These are phyloP conservation scores for Leptinotarsa tumamoca DNA, from an alignment of 2,888 invertebrate genomes.

Conservation along the genomic window DNA sequence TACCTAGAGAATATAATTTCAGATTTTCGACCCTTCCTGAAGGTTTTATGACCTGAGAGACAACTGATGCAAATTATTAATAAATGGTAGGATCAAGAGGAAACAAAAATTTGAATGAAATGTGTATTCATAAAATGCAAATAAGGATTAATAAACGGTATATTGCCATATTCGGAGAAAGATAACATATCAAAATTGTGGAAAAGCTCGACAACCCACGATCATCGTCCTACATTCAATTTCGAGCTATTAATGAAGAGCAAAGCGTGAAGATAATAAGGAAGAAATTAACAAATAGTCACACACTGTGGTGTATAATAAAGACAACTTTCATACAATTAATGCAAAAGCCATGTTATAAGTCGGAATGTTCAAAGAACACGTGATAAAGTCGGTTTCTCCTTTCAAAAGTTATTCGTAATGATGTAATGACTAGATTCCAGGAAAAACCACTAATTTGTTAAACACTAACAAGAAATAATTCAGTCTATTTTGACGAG, in stretches of 20 bases:
- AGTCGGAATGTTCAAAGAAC: slow-evolving; percentile 49
- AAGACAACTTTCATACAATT: slow-evolving; percentile 49
- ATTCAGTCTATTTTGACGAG: not conserved
- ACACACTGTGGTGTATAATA: slow-evolving; percentile 49
- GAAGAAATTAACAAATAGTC: slow-evolving; percentile 54
- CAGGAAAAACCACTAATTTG: slow-evolving; percentile 26
- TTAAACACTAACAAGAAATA: slow-evolving; percentile 14
- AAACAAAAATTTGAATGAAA: too few species aligned
- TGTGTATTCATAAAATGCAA: too few species aligned
- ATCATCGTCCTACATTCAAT: slow-evolving; percentile 35
- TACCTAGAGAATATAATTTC: not conserved
- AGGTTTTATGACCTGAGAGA: not conserved
- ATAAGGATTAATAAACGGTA: too few species aligned
- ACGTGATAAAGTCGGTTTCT: slow-evolving; percentile 31
- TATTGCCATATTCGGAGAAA: not conserved
- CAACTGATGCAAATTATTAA: not conserved
- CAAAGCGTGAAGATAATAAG: slow-evolving; percentile 51
- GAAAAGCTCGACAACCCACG: slow-evolving; percentile 22
- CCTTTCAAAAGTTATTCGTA: slow-evolving; percentile 19
- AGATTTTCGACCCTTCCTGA: slow-evolving; percentile 3
- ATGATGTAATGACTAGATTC: slow-evolving; percentile 18
- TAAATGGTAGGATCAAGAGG: too few species aligned
- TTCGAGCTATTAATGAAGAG: slow-evolving; percentile 26
- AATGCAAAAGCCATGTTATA: slow-evolving; percentile 51
- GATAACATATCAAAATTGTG: not conserved